Base-by-base conservation (phyloP, 1,140 invertebrate species). In the Holcopasites calliopsidis region DNA sequence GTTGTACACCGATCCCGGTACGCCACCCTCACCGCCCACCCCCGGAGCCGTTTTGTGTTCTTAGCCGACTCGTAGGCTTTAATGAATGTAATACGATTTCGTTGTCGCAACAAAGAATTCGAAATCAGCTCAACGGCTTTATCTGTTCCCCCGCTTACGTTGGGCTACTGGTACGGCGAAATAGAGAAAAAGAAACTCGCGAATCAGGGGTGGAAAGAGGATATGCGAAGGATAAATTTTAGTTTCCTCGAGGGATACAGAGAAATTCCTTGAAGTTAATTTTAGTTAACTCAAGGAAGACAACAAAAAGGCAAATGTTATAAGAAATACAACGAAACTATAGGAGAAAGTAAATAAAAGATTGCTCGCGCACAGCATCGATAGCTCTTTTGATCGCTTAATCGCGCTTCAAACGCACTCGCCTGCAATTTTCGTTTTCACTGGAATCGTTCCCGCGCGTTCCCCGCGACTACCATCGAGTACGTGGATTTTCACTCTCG, bases 11-110 rank as follows among this genome's bases (percentile, higher is more conserved):
- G 11, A 18, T 40, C 47, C 57, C 68, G 58, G 64, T 33, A 44
- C 31, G 28, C 54, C 10, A 6, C n/a, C 8, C 18, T 35, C 47
- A 31, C 2, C 31, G 16, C n/a, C 8, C 16, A 3, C 10, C 44
- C 13, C 2, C 11, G 1, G 6, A 5, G 13, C 28, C 66, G 61
- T 57, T 65, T 66, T 38, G 71, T 47, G 50, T 44, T 33, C 50
- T 66, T 28, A 74, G 61, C 50, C 61, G 21, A 38, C 50, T 26
- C 28, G 61, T 44, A 54, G 71, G 26, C 50, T 55, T 74, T 74
- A 74, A 74, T 38, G 71, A 74, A 74, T 49, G 61, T 74, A 74
- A 74, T 74, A 74, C 71, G 71, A 74, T 74, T 74, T 74, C 62
- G 61, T 74, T 40, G 73, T 69, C 42, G 40, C 54, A n/a, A 26